Evolutionary conservation across 23 tunicate genomes (phyloP), one percentile per base, ranked within the genome.

Genomic region (Styela plicata): DNA sequence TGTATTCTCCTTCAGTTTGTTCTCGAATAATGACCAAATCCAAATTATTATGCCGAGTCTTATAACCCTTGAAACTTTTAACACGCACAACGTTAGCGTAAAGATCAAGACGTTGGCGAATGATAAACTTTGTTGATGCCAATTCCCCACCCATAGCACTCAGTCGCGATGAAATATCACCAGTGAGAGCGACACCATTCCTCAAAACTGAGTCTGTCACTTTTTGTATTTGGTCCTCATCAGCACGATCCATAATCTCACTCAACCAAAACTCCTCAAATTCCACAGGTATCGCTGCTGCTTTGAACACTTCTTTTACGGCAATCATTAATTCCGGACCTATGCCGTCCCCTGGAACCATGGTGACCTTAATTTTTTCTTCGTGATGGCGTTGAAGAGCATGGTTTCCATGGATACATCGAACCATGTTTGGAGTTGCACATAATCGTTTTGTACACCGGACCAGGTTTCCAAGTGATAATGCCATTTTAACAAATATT

Each of bases 321-420:
- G 98, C 82, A 37, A 34, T 29, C 98, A 93, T 93, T 33, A 94
- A 67, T 73, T 94, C 98, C 24, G 98, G 98, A 17, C 98, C 98
- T 32, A 94, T 82, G 24, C 98, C 98, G 84, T 94, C 98, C 33
- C 98, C 98, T 2, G 98, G 98, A 28, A 94, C 86, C 94, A 94
- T 86, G 2, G 98, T 94, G 19, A 89, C 95, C 35, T 87, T 66
- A 29, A 80, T 29, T 44, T 86, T 90, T 34, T 86, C 87, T 1
- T 64, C 64, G 2, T 24, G 31, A 26, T 71, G 77, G 3, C 57
- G 57, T 13, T 44, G 57, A 44, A 44, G 57, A 44, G 7, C 13
- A 44, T 44, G 7, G 57, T 13, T 44, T 44, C 57, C 57, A 44
- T 44, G 57, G 13, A 44, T 44, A 44, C 57, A 44, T 5, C 57